Evolutionary conservation across 2,888 invertebrate species (phyloP), one percentile per base, ranked within the genome.

Genomic region (Hydropsyche betteni): DNA sequence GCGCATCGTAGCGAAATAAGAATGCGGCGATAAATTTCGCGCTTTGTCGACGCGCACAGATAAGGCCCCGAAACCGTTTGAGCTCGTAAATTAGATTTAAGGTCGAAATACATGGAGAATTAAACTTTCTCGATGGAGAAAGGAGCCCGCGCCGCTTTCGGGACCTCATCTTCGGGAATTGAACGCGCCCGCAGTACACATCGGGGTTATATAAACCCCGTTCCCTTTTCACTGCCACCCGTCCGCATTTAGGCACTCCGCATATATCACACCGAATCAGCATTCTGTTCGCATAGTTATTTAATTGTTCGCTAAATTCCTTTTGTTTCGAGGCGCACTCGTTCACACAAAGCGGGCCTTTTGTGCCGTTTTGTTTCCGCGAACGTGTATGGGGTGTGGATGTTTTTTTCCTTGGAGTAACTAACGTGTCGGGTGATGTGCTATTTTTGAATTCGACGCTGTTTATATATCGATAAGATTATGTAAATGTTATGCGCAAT

Each of bases 81-180:
- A 74, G 38, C 71, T 75, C 70, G 76, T 78, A 76, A 76, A 78
- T 78, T 76, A 78, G 76, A 76, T 75, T 78, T 75, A 78, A 75
- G 75, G 53, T 75, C 61, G 64, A 70, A 71, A 75, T 69, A 77
- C 77, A 77, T 69, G 36, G 69, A 73, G 73, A 74, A 75, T 77
- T 75, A 77, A 75, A 72, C 72, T 75, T 72, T 33, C 34, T 12
- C 64, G 10, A 10, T 16, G 61, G 61, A 33, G 33, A 24, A 33
- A 10, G 55, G 10, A 16, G 55, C 55, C 12, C 3, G n/a, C 3
- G 55, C 58, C 52, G 24, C 71, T 71, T 38, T 5, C 33, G 52
- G 16, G 71, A 68, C 68, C 76, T 55, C 74, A 73, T 73, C 73
- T 72, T 55, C 58, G 52, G 44, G 10, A 76, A 76, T 74, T 74